These are phyloP conservation scores for Leptoteleia sp. DNA, from an alignment of 1,140 invertebrate species.

Conservation along the genomic window DNA sequence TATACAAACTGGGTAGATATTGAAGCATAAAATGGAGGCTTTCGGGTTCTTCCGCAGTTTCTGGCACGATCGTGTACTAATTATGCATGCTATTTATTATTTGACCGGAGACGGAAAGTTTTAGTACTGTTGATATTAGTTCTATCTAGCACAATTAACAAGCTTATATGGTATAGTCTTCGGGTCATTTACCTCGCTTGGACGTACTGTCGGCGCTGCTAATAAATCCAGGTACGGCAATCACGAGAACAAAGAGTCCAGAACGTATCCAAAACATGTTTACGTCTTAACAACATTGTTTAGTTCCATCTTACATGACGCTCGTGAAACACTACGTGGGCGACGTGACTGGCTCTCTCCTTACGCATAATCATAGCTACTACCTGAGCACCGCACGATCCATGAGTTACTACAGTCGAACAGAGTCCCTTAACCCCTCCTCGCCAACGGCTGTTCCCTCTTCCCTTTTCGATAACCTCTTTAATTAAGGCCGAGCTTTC, in stretches of 20 bases:
- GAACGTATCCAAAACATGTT: conserved; percentile 81
- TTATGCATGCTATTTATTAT: too few species aligned
- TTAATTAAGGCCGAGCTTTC: conserved; percentile 18
- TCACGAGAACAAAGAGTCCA: conserved; percentile 81
- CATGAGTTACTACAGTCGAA: conserved; percentile 67
- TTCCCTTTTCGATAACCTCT: conserved; percentile 24
- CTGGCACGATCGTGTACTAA: too few species aligned
- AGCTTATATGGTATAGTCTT: conserved; percentile 11
- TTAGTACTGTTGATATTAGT: too few species aligned
- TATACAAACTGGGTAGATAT: too few species aligned
- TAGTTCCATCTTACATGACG: conserved; percentile 80
- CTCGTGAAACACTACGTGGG: conserved; percentile 75
- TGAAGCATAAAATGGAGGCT: too few species aligned
- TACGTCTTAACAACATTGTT: conserved; percentile 82
- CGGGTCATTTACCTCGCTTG: conserved; percentile 77
- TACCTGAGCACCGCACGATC: conserved; percentile 71
- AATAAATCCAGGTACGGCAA: conserved; percentile 80
- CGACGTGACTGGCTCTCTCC: conserved; percentile 67
- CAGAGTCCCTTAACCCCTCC: conserved; percentile 42
- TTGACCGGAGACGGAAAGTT: too few species aligned
- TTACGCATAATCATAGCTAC: conserved; percentile 75
- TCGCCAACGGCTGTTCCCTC: conserved; percentile 26
- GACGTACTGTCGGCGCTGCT: conserved; percentile 78
- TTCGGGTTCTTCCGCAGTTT: too few species aligned
- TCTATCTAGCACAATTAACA: not conserved